Base-by-base conservation (phyloP, 1,140 invertebrate species). In the Anoplophora glabripennis region DNA sequence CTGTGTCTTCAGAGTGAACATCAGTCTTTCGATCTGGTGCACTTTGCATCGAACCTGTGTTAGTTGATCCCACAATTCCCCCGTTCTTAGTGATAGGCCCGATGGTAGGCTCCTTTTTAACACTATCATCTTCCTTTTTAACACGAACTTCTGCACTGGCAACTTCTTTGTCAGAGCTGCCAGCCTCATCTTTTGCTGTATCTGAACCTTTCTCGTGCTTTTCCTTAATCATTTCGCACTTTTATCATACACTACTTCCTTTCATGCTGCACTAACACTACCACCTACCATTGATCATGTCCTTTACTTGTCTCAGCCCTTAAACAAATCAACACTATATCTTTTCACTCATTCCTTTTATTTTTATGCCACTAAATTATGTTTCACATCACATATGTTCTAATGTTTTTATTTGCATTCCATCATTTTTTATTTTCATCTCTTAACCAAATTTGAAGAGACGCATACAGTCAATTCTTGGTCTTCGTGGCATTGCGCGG, bases 391-490 rank as follows among this genome's bases (percentile, higher is more conserved):
- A 74, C 72, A 73, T 74, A 74, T 73, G 71, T 72, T 72, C 70
- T 66, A 74, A 73, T 74, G 71, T 74, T 74, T 74, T 74, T 74
- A 74, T 74, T 74, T 74, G 71, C 72, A 74, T 74, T 73, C 72
- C 70, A 67, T 69, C 70, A 71, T 71, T 74, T 73, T 73, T 74
- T 74, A 73, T 72, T 72, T 72, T 72, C 71, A 71, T 73, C 69
- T 70, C 67, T 69, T 71, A 73, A 74, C 70, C 71, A 73, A 72
- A 71, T 72, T 71, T 70, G 62, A 71, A 70, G 59, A 67, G 69
- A 68, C 66, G 65, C 65, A 70, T 59, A 70, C 60, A 62, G 45
- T 57, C 47, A 57, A 59, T 64, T 67, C 58, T 65, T 54, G 54
- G 45, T 52, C 42, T 61, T 53, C 60, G 57, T 45, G 41, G 42